Evolutionary conservation across 2,113 vertebrate genomes (phyloP).

Genomic region (Mobula hypostoma): DNA sequence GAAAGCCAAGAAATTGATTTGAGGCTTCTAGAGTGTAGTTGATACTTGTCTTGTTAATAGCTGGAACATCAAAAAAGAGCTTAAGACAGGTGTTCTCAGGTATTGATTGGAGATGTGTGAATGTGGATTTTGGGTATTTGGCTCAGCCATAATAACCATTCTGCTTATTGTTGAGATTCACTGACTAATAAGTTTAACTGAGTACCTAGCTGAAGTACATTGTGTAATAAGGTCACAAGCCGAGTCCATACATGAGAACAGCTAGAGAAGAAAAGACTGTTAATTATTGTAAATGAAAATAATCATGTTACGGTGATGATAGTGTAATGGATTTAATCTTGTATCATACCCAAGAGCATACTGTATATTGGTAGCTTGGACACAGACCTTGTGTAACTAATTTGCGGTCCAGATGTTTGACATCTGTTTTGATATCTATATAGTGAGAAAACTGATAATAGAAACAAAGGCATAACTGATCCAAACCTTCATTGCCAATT

Average conservation of each 20-base stretch:
- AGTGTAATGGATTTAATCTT: neutral
- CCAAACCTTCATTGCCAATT: neutral
- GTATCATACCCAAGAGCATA: no score
- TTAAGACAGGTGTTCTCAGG: neutral
- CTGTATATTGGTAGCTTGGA: neutral
- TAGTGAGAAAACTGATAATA: neutral
- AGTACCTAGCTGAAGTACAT: no score
- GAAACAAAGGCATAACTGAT: neutral
- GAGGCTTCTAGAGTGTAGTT: neutral
- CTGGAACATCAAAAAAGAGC: neutral
- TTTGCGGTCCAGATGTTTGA: neutral
- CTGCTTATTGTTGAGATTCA: neutral
- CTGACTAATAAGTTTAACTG: neutral
- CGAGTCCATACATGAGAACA: neutral
- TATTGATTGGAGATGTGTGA: neutral
- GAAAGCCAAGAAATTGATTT: neutral
- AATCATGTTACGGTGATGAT: neutral
- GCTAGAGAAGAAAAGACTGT: neutral
- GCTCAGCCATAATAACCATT: neutral
- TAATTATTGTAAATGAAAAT: neutral
- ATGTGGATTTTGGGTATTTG: neutral
- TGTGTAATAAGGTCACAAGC: no score
- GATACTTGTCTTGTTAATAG: neutral
- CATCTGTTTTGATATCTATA: neutral
- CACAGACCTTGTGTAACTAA: neutral